Percentiles rank a stretch among this genome's conserved stretches.
Evolutionary conservation across 2,113 vertebrate species (phyloP).

Genomic region (Australoheros scitulus): DNA sequence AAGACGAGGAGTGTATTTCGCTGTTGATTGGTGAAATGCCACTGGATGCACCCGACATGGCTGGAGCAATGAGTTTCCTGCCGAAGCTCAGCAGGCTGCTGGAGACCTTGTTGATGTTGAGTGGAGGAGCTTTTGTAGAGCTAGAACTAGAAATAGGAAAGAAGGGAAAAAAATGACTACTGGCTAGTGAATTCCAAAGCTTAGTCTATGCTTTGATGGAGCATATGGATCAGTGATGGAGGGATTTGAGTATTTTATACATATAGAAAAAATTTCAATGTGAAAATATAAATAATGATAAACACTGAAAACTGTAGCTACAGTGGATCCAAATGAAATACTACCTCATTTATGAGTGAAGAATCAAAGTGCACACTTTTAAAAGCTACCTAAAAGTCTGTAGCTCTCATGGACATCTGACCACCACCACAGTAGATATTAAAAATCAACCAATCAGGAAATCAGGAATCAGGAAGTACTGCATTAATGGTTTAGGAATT

Average conservation of each 20-base stretch:
- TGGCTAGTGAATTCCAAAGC: background rate
- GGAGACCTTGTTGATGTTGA: conserved; percentile 98
- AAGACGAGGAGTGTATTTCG: conserved; percentile 71
- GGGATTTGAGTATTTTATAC: background rate
- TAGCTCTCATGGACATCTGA: too few species aligned
- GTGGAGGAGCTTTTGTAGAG: conserved; percentile 82
- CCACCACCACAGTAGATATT: background rate
- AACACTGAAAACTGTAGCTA: background rate
- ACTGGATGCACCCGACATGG: conserved; percentile 78
- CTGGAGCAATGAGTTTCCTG: conserved; percentile 92
- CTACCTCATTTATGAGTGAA: background rate
- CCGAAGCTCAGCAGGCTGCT: conserved; percentile 95
- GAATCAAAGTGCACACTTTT: background rate
- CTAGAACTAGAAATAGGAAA: conserved; percentile 25
- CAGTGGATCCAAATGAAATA: background rate
- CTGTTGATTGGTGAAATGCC: conserved; percentile 74
- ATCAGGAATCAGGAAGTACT: too few species aligned
- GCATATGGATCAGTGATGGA: background rate
- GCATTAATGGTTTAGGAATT: too few species aligned
- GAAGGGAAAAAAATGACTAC: background rate
- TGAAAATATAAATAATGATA: background rate
- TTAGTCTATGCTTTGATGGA: background rate
- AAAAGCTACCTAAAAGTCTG: too few species aligned
- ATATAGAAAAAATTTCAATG: background rate
- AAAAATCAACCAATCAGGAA: too few species aligned